Conservation (phyloP, 30 jellyfish, hydroid and myxozoan genomes). For the Aurelia sp. region DNA sequence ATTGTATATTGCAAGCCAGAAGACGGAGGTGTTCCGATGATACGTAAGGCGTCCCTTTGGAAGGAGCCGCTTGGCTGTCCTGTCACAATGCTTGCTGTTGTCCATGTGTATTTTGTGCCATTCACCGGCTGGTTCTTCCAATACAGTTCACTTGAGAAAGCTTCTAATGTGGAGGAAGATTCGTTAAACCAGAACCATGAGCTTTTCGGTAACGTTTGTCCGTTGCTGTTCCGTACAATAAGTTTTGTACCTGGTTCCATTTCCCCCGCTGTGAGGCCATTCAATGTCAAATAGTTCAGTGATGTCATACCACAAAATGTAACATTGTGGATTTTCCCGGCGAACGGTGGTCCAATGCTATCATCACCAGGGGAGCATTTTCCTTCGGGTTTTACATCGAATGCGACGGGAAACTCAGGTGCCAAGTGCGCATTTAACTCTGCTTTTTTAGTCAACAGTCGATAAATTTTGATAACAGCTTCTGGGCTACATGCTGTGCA, state of each 20-base stretch:
- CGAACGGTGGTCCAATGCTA: background rate
- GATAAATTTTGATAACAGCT: background rate
- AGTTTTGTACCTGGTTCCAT: slow-evolving; percentile 19
- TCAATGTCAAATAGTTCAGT: background rate
- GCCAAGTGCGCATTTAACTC: slow-evolving; percentile 27
- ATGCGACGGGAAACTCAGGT: slow-evolving; percentile 32
- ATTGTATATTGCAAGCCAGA: slow-evolving; percentile 35
- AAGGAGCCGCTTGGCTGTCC: slow-evolving; percentile 8
- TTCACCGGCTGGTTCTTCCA: slow-evolving; percentile 36
- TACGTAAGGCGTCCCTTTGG: slow-evolving; percentile 17
- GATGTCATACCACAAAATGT: slow-evolving; percentile 36
- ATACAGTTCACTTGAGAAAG: slow-evolving; percentile 24
- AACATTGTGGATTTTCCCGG: slow-evolving; percentile 28
- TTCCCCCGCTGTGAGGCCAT: background rate
- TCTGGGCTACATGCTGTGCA: slow-evolving; percentile 30
- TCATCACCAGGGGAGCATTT: slow-evolving; percentile 3
- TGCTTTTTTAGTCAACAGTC: background rate
- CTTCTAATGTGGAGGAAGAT: slow-evolving; percentile 22
- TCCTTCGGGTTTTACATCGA: slow-evolving; percentile 17
- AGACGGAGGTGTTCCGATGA: slow-evolving; percentile 35
- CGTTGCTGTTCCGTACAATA: background rate
- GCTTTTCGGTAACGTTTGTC: slow-evolving; percentile 49
- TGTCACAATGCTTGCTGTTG: slow-evolving; percentile 10
- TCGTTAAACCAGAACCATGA: slow-evolving; percentile 85
- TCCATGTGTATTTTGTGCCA: slow-evolving; percentile 39